Evolutionary conservation across 2,797 vertebrate genomes (phyloP).

Genomic region (Macroramphosus scolopax): DNA sequence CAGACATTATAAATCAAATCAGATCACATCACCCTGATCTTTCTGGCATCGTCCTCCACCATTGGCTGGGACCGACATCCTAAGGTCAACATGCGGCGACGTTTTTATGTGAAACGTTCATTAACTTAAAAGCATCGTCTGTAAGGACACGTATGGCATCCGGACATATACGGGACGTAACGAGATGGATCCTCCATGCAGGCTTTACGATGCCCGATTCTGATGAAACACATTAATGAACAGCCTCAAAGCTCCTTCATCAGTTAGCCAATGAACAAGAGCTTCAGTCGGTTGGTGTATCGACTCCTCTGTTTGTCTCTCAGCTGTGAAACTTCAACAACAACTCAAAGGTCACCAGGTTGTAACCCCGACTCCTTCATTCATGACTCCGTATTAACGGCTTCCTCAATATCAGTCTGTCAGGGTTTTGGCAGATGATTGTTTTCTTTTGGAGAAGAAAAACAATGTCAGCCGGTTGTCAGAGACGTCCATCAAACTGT

Average conservation of each 20-base stretch:
- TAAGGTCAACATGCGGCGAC: constrained; percentile 22
- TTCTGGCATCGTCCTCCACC: constrained; percentile 48
- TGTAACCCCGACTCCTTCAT: too few relatives aligned
- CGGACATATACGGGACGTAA: constrained; percentile 9
- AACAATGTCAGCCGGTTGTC: too few relatives aligned
- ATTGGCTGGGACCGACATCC: constrained; percentile 38
- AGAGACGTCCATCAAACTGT: too few relatives aligned
- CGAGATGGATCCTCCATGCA: background rate
- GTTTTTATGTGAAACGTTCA: constrained; percentile 50
- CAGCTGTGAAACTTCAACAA: too few relatives aligned
- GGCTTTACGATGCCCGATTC: constrained; percentile 2
- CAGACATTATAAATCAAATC: constrained; percentile 71
- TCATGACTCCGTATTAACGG: too few relatives aligned
- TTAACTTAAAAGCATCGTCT: constrained; percentile 57
- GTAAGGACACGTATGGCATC: constrained; percentile 13
- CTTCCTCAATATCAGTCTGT: too few relatives aligned
- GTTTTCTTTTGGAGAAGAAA: too few relatives aligned
- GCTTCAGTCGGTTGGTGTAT: too few relatives aligned
- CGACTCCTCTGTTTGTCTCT: too few relatives aligned
- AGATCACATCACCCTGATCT: constrained; percentile 62
- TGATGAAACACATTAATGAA: constrained; percentile 2
- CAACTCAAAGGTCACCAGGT: too few relatives aligned
- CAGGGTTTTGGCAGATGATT: too few relatives aligned
- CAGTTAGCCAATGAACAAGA: background rate
- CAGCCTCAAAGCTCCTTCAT: background rate